A percentile compares a stretch with the other conserved stretches of the same genome.
These are phyloP conservation scores for Meda fulgida DNA, from an alignment of 2,797 vertebrate species.

Conservation along the genomic window DNA sequence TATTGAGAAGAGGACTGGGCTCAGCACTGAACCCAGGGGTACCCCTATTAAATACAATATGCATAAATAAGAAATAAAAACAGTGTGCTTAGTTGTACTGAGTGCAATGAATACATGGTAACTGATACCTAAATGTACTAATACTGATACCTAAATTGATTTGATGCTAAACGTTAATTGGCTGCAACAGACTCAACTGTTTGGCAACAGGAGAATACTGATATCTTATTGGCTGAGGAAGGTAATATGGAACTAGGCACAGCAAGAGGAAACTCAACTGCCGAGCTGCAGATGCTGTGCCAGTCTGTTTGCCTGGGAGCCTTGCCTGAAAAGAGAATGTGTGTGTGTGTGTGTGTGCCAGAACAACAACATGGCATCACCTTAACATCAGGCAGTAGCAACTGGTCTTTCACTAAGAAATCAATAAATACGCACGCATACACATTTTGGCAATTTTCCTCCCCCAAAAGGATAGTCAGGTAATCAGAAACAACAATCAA, in stretches of 20 bases:
- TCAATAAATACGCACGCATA: background rate
- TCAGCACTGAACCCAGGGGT: background rate
- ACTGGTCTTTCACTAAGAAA: background rate
- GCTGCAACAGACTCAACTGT: background rate
- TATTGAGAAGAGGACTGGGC: no score
- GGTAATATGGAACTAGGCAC: conserved; percentile 50
- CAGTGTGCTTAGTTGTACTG: background rate
- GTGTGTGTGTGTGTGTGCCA: conserved; percentile 1
- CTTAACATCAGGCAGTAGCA: conserved; percentile 10
- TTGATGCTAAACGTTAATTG: conserved; percentile 26
- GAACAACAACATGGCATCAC: conserved; percentile 18
- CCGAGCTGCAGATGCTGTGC: conserved; percentile 58
- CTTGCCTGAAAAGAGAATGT: conserved; percentile 8
- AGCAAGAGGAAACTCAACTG: conserved; percentile 54
- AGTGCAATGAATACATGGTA: background rate
- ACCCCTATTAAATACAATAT: background rate
- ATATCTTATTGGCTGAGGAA: conserved; percentile 47
- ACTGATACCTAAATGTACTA: background rate
- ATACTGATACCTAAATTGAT: conserved; percentile 18
- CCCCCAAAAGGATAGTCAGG: background rate
- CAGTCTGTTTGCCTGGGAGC: conserved; percentile 54
- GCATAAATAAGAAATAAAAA: background rate
- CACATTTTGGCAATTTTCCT: background rate
- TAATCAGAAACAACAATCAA: background rate
- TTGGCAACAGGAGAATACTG: conserved; percentile 13